Evolutionary conservation across 2,797 vertebrate genomes (phyloP), one percentile per base, ranked within the genome.

Genomic region (Menidia menidia): DNA sequence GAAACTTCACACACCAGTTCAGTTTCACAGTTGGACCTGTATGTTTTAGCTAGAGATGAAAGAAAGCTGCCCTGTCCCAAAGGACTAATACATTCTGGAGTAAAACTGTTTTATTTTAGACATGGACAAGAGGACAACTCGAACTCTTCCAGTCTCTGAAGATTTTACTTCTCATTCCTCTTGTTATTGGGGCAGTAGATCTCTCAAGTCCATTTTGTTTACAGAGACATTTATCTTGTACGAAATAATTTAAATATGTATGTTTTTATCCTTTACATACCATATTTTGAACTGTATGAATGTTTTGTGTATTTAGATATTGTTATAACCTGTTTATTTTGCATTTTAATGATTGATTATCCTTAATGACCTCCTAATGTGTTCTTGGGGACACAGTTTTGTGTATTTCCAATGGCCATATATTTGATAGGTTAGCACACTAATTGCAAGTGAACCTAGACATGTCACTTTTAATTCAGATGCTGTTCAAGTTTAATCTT

Each of bases 11-110:
- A 0, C 92, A 95, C 66, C 92, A 88, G 25, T 96, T 96, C 19
- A 92, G 95, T 58, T 93, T 97, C 92, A 94, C 90, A 19, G 60
- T 97, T 0, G 96, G 96, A 44, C 95, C 96, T 0, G 94, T 96
- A 62, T 97, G 96, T 84, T 97, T 97, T 91, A 95, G 95, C 89
- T 97, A 95, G 91, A 83, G 69, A 31, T 4, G 43, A 59, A 35
- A 47, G 44, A 70, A 35, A 32, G 19, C 35, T 12, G 50, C 11
- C 25, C 18, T 10, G 48, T 56, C 60, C 35, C 47, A 7, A 48
- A 55, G 51, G 64, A 71, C 62, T 67, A 59, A 47, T 35, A 60
- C 52, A 65, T 68, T 77, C 72, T 63, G 66, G 65, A 72, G 35
- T 53, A 50, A 41, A 65, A 54, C 65, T 70, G 25, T 78, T 48